phyloP scores from a whole-genome alignment of 2,797 vertebrate genomes.

The Chromis chromis region DNA sequence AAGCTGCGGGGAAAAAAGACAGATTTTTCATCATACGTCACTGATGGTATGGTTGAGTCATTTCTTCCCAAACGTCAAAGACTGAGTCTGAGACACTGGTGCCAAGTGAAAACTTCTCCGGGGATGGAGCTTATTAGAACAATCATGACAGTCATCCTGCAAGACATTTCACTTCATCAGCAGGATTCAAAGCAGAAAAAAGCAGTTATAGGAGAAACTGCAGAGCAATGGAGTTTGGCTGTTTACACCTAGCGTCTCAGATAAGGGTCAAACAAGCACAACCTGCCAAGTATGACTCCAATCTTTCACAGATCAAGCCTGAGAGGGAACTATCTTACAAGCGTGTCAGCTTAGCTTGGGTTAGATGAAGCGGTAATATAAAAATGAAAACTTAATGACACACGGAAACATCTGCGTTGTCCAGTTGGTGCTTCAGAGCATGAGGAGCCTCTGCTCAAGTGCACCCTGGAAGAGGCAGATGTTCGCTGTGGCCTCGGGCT shows the following conservation, averaged over 20 bases:
- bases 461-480: slow-evolving; percentile 81
- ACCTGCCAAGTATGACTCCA: slow-evolving; percentile 60
- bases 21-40: slow-evolving; percentile 40
- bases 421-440: slow-evolving; percentile 64
- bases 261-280: slow-evolving; percentile 79
- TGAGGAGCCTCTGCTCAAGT: slow-evolving; percentile 64
- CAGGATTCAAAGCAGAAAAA: slow-evolving; percentile 56
- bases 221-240: slow-evolving; percentile 70
- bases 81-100: slow-evolving; percentile 37
- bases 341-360: slow-evolving; percentile 48
- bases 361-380: slow-evolving; percentile 55
- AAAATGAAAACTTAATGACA: slow-evolving; percentile 63
- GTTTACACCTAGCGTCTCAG: slow-evolving; percentile 71
- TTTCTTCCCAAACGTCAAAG: slow-evolving; percentile 60
- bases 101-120: slow-evolving; percentile 36
- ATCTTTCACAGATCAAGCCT: slow-evolving; percentile 38
- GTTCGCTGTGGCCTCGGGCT: slow-evolving; percentile 83
- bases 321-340: slow-evolving; percentile 10
- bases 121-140: slow-evolving; percentile 51
- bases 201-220: slow-evolving; percentile 69
- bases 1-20: slow-evolving; percentile 33
- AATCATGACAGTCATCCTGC: slow-evolving; percentile 53
- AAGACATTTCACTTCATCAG: slow-evolving; percentile 72
- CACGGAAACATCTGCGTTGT: slow-evolving; percentile 67
- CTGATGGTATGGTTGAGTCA: slow-evolving; percentile 53